phyloP scores from a whole-genome alignment of 2,113 vertebrate genomes.

The Spea multiplicata region DNA sequence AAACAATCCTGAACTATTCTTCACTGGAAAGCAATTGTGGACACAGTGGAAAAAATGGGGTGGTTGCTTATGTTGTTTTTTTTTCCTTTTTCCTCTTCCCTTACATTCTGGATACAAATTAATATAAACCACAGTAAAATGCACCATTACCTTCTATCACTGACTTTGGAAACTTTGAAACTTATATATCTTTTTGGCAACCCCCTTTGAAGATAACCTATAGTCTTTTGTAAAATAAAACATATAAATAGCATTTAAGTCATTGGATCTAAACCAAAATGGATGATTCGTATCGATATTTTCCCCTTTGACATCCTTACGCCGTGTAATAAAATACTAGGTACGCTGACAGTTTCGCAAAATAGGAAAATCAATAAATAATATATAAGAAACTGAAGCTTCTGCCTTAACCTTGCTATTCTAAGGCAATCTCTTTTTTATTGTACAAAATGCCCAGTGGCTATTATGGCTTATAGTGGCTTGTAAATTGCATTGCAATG shows the following conservation, averaged over 20 bases:
- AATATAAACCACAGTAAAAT: no score
- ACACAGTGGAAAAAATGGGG: no score
- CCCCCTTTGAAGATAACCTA: background rate
- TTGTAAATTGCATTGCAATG: constrained; percentile 44
- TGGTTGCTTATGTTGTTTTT: no score
- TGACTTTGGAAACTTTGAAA: no score
- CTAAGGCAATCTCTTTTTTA: constrained; percentile 42
- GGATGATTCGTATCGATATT: background rate
- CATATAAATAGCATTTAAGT: background rate
- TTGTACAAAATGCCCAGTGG: constrained; percentile 43
- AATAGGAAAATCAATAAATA: constrained; percentile 45
- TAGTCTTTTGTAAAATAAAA: background rate
- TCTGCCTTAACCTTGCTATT: constrained; percentile 28
- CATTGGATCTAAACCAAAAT: background rate
- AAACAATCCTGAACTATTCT: no score
- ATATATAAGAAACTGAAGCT: constrained; percentile 40
- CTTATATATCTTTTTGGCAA: no score
- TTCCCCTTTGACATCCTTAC: constrained; percentile 2
- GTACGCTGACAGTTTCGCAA: constrained; percentile 15
- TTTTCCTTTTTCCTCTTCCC: no score
- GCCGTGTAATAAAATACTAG: constrained; percentile 6
- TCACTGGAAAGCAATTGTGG: no score
- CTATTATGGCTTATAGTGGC: constrained; percentile 45
- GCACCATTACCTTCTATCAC: no score
- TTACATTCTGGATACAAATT: no score